Base-by-base conservation (phyloP, 2,888 invertebrate species). In the Venusia cambrica region DNA sequence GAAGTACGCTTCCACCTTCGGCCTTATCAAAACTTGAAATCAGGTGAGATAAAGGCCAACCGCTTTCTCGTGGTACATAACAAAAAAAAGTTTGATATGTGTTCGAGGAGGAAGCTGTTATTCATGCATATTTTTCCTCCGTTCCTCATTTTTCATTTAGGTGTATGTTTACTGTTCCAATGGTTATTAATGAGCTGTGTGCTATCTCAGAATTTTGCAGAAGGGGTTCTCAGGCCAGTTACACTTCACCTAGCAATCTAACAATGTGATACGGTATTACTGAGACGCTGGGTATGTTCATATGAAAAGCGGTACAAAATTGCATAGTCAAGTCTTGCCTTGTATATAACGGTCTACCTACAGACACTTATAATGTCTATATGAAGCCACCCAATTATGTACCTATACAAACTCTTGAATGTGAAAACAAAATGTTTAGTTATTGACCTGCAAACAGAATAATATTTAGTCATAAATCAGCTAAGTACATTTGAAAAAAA, bases 221-320 rank as follows among this genome's bases (percentile, higher is more conserved):
- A 16, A n/a, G 19, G 26, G 27, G 30, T 62, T 62, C 62, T 62
- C 62, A 63, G 59, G 62, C 58, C 54, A 57, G 51, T 54, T 53
- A 55, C 55, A 65, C 58, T 61, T 57, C 61, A 48, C 51, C 49
- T 59, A 45, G 44, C 54, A 50, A 50, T 52, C 52, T 62, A 64
- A 63, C 53, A 53, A 55, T 50, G 38, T 46, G 48, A 54, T 44
- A 39, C 31, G 35, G 38, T 26, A 36, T 27, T 40, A 35, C 31
- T 2, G 17, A 28, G 31, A 31, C 13, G 35, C 18, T 16, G 15
- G 14, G 22, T n/a, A n/a, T n/a, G 27, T 35, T 35, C 40, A 35
- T 35, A 27, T 22, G 8, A 13, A 7, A n/a, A 35, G 27, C 25
- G 35, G 18, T 31, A 31, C 24, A 36, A 40, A 40, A 40, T 31